Percentiles rank a stretch among this genome's conserved stretches.
Conservation (phyloP, 2,113 vertebrate species). For the Oceanodroma tethys region DNA sequence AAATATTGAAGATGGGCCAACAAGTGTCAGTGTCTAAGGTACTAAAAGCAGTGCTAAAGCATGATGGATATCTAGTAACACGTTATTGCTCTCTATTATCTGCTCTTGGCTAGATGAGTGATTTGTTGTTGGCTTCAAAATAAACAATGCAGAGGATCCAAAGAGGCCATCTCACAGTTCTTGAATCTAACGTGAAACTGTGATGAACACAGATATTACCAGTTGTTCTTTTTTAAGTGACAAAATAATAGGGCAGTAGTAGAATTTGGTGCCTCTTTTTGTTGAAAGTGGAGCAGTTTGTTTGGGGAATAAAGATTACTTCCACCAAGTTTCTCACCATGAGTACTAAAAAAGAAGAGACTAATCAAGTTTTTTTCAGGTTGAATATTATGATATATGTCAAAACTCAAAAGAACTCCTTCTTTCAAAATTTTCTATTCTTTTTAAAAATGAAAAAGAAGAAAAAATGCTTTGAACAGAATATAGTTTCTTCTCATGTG, state of each 20-base stretch:
- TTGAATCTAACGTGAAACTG: slow-evolving; percentile 21
- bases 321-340: not conserved
- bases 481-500: not conserved
- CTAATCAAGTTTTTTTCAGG: not conserved
- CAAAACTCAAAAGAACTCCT: not conserved
- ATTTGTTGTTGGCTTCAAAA: slow-evolving; percentile 57
- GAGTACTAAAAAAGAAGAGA: not conserved
- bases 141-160: slow-evolving; percentile 36
- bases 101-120: slow-evolving; percentile 33
- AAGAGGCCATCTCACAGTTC: slow-evolving; percentile 45
- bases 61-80: slow-evolving; percentile 30
- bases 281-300: not conserved
- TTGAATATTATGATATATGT: not conserved
- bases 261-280: not conserved
- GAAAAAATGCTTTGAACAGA: not conserved
- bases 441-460: not conserved
- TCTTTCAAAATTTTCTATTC: not conserved
- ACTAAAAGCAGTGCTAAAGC: slow-evolving; percentile 38
- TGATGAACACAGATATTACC: slow-evolving; percentile 48
- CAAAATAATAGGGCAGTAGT: not conserved
- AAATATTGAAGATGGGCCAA: slow-evolving; percentile 30
- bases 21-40: not conserved
- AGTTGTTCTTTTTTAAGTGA: slow-evolving; percentile 37
- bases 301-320: not conserved
- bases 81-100: slow-evolving; percentile 28